These are phyloP conservation scores for Cataglyphis albicans DNA, from an alignment of 2,888 invertebrate species.

Conservation along the genomic window DNA sequence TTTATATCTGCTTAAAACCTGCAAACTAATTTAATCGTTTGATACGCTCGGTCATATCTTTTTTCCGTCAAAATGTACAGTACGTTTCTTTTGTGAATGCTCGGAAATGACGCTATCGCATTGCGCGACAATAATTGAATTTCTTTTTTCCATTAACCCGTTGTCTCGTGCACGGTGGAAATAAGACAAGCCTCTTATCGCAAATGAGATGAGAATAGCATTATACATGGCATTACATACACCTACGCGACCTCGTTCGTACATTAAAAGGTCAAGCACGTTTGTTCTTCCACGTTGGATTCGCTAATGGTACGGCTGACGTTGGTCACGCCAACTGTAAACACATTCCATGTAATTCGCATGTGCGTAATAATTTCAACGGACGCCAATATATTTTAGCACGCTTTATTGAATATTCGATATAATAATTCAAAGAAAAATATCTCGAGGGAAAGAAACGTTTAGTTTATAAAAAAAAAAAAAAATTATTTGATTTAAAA, in stretches of 20 bases:
- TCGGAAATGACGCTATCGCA: conserved; percentile 3
- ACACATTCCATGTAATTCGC: conserved; percentile 50
- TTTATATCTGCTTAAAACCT: background rate
- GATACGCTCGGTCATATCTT: background rate
- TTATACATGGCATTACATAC: background rate
- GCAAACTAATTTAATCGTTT: background rate
- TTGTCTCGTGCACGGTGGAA: background rate
- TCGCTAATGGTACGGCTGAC: conserved; percentile 59
- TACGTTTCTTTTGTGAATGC: background rate
- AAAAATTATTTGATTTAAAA: background rate
- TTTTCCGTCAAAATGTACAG: background rate
- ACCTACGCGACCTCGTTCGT: conserved; percentile 33
- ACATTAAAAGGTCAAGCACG: conserved; percentile 63
- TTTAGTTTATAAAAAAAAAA: background rate
- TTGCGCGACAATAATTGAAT: conserved; percentile 26
- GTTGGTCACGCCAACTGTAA: conserved; percentile 47
- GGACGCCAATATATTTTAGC: background rate
- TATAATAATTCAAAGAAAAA: background rate
- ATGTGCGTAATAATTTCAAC: conserved; percentile 21
- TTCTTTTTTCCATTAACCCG: conserved; percentile 44
- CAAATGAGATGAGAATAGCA: conserved; percentile 46
- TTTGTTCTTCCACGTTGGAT: conserved; percentile 52
- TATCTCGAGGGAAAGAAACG: background rate
- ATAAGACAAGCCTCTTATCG: conserved; percentile 34
- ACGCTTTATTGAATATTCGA: background rate